Conservation (phyloP, 2,888 invertebrate species). For the Xylota segnis region DNA sequence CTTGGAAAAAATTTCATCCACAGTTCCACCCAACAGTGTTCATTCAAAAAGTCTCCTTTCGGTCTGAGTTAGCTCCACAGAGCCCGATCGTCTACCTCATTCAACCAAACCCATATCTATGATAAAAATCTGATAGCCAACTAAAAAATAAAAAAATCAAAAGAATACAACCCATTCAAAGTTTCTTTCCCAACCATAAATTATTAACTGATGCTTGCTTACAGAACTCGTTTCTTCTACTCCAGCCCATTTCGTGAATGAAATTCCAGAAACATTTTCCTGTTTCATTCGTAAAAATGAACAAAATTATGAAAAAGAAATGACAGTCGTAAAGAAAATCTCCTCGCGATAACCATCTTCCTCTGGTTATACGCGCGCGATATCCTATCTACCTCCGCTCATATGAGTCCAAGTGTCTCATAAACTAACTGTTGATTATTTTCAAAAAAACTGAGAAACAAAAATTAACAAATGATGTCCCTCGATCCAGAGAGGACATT, state of each 20-base stretch:
- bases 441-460: constrained; percentile 30
- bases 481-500: constrained; percentile 46
- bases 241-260: constrained; percentile 58
- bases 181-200: constrained; percentile 58
- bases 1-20: too few species aligned
- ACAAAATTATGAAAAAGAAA: constrained; percentile 69
- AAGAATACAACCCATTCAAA: constrained; percentile 45
- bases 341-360: constrained; percentile 66
- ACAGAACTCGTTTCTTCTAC: constrained; percentile 36
- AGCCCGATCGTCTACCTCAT: constrained; percentile 57
- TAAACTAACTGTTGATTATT: constrained; percentile 55
- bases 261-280: constrained; percentile 55
- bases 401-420: constrained; percentile 48
- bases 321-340: constrained; percentile 68
- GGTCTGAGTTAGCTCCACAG: constrained; percentile 27
- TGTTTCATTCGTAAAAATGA: constrained; percentile 38
- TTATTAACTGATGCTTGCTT: constrained; percentile 33
- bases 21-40: background rate
- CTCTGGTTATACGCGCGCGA: constrained; percentile 63
- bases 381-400: constrained; percentile 49
- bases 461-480: constrained; percentile 66
- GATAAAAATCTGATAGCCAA: constrained; percentile 44
- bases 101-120: constrained; percentile 47
- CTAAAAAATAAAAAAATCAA: constrained; percentile 19
- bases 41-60: constrained; percentile 41